These are phyloP conservation scores for Cygnus olor DNA, from an alignment of 2,797 vertebrate species.

Conservation along the genomic window DNA sequence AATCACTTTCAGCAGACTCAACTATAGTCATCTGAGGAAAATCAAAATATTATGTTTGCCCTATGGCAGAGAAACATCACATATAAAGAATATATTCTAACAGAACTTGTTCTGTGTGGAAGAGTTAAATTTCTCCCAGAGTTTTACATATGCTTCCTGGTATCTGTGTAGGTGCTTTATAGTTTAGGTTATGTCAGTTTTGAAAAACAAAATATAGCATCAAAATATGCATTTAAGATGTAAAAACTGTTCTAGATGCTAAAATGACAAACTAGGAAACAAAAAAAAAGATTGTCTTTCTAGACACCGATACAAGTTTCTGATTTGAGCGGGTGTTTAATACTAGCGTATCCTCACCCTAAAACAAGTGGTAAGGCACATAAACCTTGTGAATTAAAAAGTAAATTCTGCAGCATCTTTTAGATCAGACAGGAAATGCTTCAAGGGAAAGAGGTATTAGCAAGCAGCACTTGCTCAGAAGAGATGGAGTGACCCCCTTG, in stretches of 20 bases:
- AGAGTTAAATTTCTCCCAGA: not conserved
- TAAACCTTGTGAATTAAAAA: not conserved
- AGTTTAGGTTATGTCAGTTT: not conserved
- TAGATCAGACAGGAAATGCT: not conserved
- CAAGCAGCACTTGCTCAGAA: not conserved
- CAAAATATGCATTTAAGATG: not conserved
- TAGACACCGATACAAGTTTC: not conserved
- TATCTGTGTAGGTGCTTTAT: not conserved
- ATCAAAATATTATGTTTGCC: not conserved
- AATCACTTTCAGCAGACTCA: not conserved
- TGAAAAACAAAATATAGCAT: not conserved
- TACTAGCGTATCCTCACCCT: not conserved
- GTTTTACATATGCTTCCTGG: not conserved
- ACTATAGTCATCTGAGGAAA: not conserved
- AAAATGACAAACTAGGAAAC: not conserved
- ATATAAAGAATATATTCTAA: not conserved
- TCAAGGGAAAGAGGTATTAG: not conserved
- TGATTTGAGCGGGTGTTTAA: not conserved
- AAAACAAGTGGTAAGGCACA: not conserved
- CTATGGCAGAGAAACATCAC: not conserved
- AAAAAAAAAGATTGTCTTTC: not conserved
- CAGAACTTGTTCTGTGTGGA: not conserved
- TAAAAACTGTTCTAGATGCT: not conserved
- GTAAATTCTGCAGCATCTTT: not conserved
- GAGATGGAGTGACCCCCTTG: not conserved